Conservation (phyloP, 37 sponge, comb jelly and placozoan genomes). For the Beroe forskalii region DNA sequence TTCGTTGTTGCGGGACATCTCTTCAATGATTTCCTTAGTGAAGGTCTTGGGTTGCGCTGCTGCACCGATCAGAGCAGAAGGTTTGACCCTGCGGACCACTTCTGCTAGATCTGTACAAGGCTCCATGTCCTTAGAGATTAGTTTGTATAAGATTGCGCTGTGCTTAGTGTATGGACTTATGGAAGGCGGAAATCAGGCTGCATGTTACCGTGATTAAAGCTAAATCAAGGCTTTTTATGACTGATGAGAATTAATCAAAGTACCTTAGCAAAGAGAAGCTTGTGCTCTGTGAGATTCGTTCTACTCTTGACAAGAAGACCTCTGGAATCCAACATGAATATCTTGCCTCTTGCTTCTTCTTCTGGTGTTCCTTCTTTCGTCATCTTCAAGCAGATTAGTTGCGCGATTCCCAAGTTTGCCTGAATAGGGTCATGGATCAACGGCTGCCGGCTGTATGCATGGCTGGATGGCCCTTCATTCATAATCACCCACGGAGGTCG, state of each 20-base stretch:
- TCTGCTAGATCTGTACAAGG: conserved; percentile 23
- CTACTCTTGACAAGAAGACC: conserved; percentile 61
- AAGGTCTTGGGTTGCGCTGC: conserved; percentile 59
- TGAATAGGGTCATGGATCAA: too few relatives aligned
- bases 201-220: too few relatives aligned
- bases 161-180: too few relatives aligned
- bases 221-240: too few relatives aligned
- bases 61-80: conserved; percentile 57
- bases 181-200: too few relatives aligned
- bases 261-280: conserved; percentile 39
- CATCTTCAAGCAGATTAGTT: conserved; percentile 47
- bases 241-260: too few relatives aligned
- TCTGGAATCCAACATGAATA: conserved; percentile 65
- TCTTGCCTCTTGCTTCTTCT: conserved; percentile 41
- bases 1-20: conserved; percentile 59
- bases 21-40: conserved; percentile 66
- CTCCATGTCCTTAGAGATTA: conserved; percentile 32
- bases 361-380: conserved; percentile 60
- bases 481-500: too few relatives aligned
- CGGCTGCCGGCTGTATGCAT: too few relatives aligned
- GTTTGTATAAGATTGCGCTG: too few relatives aligned
- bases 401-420: conserved; percentile 65
- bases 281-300: conserved; percentile 35
- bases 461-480: too few relatives aligned
- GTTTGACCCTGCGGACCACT: conserved; percentile 39